A percentile compares a stretch with the other conserved stretches of the same genome.
These are phyloP conservation scores for Halcyon badia DNA, from an alignment of 2,797 vertebrate genomes.

Conservation along the genomic window DNA sequence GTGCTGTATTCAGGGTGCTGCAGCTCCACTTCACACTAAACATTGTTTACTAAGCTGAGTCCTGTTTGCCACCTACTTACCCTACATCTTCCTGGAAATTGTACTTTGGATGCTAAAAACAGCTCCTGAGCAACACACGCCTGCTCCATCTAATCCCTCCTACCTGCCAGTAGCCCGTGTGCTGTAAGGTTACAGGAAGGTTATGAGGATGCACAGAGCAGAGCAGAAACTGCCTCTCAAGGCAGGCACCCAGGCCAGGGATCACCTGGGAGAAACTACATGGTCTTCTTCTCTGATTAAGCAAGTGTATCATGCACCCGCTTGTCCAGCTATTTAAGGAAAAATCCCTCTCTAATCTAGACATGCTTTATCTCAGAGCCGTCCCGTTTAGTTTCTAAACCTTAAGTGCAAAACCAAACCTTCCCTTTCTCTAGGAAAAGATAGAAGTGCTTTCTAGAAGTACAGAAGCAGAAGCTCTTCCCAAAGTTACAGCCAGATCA, in stretches of 20 bases:
- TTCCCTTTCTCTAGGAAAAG: neutral
- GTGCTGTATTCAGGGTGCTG: neutral
- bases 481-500: neutral
- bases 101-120: conserved; percentile 28
- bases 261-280: neutral
- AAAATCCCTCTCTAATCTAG: neutral
- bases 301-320: neutral
- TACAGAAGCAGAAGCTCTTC: neutral
- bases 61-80: conserved; percentile 26
- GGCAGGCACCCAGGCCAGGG: neutral
- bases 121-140: neutral
- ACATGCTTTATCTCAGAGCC: neutral
- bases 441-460: neutral
- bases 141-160: neutral
- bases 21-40: neutral
- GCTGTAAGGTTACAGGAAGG: neutral
- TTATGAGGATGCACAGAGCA: neutral
- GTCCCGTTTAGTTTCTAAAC: neutral
- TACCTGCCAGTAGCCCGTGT: neutral
- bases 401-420: neutral
- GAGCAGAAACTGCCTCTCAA: neutral
- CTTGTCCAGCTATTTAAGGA: neutral
- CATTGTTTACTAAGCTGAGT: conserved; percentile 15
- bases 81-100: conserved; percentile 24
- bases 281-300: neutral